Evolutionary conservation across 2,888 invertebrate genomes (phyloP), one percentile per base, ranked within the genome.

Genomic region (Lamellibrachia satsuma): DNA sequence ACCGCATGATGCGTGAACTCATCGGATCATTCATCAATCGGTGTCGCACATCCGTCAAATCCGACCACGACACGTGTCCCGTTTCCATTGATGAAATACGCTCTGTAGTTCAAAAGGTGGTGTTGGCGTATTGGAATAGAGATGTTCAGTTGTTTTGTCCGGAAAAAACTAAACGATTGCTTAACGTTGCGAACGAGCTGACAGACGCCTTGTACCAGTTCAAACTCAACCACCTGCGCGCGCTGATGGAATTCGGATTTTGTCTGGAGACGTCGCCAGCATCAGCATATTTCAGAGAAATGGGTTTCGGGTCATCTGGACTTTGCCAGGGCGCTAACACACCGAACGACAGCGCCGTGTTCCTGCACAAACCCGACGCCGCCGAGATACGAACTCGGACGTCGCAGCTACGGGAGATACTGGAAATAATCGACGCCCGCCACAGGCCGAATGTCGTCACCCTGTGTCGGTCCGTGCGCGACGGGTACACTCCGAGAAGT

Each of bases 1-100:
- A 93, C 75, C 6, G 91, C 8, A 90, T 93, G 52, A 39, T 93
- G 52, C 51, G 27, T 3, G 22, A 52, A 39, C 3, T 91, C n/a
- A 22, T 91, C 52, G 91, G 15, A 4, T 3, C 52, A 1, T 2
- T 52, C 52, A n/a, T 91, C 52, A 8, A 9, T 7, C 52, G 27
- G 15, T 91, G 91, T 55, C 91, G n/a, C 22, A 6, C n/a, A 75
- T 22, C 75, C 75, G 22, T 11, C 75, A 75, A 75, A 75, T 75
- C 75, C 3, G 75, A 75, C 22, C 15, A 75, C 75, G 75, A 22
- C 75, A 22, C 22, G 22, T 75, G 75, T 75, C 75, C 22, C 75
- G 75, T 75, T 75, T 75, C n/a, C 22, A 75, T 75, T 75, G 75
- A n/a, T n/a, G 22, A 75, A 75, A 75, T 75, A 75, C n/a, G 75